Conservation (phyloP, 1,140 invertebrate species). For the Atta cephalotes region DNA sequence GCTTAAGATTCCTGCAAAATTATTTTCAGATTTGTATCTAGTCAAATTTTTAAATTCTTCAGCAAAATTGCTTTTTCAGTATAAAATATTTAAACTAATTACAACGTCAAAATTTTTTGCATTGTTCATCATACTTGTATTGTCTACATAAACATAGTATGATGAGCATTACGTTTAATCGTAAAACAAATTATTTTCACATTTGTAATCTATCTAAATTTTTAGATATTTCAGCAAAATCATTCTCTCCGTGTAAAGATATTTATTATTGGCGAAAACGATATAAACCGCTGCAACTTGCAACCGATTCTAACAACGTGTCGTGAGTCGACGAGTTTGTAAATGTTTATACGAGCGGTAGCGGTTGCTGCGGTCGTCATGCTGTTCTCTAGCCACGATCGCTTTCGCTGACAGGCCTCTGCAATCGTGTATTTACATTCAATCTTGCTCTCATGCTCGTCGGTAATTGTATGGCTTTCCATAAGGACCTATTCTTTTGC, state of each 20-base stretch:
- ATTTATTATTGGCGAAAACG: background rate
- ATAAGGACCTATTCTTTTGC: conserved; percentile 86
- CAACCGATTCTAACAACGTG: background rate
- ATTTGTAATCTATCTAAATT: too few species aligned
- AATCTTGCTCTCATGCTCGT: conserved; percentile 76
- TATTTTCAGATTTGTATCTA: too few species aligned
- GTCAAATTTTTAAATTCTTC: too few species aligned
- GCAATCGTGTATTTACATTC: conserved; percentile 23
- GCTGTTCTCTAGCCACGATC: background rate
- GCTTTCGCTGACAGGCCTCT: background rate
- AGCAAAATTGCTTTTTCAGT: too few species aligned
- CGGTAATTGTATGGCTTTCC: conserved; percentile 84
- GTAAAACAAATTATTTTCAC: too few species aligned
- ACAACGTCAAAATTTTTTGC: too few species aligned
- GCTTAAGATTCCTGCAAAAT: too few species aligned
- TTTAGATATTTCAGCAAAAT: too few species aligned
- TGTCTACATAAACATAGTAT: too few species aligned
- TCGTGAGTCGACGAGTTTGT: background rate
- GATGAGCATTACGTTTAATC: too few species aligned
- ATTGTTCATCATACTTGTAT: too few species aligned
- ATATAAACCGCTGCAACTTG: background rate
- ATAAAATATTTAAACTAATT: too few species aligned
- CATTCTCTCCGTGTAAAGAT: background rate
- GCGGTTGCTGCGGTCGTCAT: background rate
- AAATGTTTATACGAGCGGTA: conserved; percentile 2